These are phyloP conservation scores for Notothenia coriiceps DNA, from an alignment of 2,113 vertebrate species.

Conservation along the genomic window DNA sequence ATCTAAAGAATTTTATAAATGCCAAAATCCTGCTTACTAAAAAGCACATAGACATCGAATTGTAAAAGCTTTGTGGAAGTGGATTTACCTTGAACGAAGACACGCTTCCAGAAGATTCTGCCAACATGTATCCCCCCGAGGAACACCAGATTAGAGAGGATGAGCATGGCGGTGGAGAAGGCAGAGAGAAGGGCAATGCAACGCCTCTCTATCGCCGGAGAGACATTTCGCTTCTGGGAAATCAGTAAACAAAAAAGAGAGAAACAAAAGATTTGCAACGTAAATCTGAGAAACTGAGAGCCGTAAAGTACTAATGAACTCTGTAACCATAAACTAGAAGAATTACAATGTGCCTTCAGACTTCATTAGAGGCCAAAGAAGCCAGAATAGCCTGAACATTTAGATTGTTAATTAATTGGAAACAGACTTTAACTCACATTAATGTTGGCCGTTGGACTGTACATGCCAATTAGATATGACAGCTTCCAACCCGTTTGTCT, in stretches of 20 bases:
- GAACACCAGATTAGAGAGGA: slow-evolving; percentile 97
- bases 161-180: slow-evolving; percentile 92
- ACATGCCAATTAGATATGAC: slow-evolving; percentile 46
- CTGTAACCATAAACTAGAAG: slow-evolving; percentile 41
- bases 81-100: slow-evolving; percentile 91
- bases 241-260: slow-evolving; percentile 59
- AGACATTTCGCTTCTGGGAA: slow-evolving; percentile 86
- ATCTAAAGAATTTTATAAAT: neutral
- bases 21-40: slow-evolving; percentile 32
- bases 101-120: slow-evolving; percentile 92
- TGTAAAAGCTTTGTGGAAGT: slow-evolving; percentile 11
- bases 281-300: slow-evolving; percentile 37
- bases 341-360: slow-evolving; percentile 30
- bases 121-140: slow-evolving; percentile 93
- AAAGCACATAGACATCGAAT: slow-evolving; percentile 12
- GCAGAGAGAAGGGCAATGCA: slow-evolving; percentile 89
- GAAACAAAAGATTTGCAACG: slow-evolving; percentile 16
- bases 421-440: slow-evolving; percentile 28
- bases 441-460: slow-evolving; percentile 19
- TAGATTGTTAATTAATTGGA: slow-evolving; percentile 7
- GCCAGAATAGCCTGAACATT: neutral
- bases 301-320: slow-evolving; percentile 26
- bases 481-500: slow-evolving; percentile 18
- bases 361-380: slow-evolving; percentile 29
- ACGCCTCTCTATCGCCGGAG: slow-evolving; percentile 85